Base-by-base conservation (phyloP, 2,113 vertebrate genomes). In the Cygnus atratus region DNA sequence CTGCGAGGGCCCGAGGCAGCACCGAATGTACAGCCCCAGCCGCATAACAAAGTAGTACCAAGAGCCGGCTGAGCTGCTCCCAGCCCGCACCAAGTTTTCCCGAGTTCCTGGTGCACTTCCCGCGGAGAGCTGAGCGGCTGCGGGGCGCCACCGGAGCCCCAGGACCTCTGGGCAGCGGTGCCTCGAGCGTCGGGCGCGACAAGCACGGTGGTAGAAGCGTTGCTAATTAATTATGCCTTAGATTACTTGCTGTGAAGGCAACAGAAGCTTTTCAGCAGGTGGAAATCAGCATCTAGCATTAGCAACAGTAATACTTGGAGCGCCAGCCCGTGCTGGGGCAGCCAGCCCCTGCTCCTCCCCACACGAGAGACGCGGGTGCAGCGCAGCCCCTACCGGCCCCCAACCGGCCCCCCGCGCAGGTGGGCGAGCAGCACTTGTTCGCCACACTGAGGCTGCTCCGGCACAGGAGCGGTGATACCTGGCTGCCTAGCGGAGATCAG, bases 261-360 rank as follows among this genome's bases (percentile, higher is more conserved):
- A 12, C 77, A 87, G 76, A 63, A 88, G 62, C 58, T 76, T 93
- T 96, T 62, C 70, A 76, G 67, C 54, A 82, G 2, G 0, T 35
- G 73, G 65, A 94, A 90, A 87, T 92, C 67, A 82, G 44, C 92
- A 87, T 75, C 93, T 88, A 61, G 92, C 52, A 93, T 46, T 58
- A 82, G n/a, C 12, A 82, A 57, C 28, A 74, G n/a, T 55, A 65
- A 58, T 73, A 76, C 84, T 94, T 88, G n/a, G 52, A 79, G 1
- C 26, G 9, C 76, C 80, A 79, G 52, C n/a, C 24, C 37, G 48
- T 59, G 88, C 76, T 79, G 28, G 6, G 46, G 15, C 2, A 28
- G 77, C 84, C 29, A 71, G 13, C 14, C n/a, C 66, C 6, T 3
- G 8, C 33, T 68, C 39, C 10, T 52, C 73, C 28, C 67, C 5